A percentile compares a stretch with the other conserved stretches of the same genome.
These are phyloP conservation scores for Drosophila barbarae DNA, from an alignment of 2,888 invertebrate species.

Conservation along the genomic window DNA sequence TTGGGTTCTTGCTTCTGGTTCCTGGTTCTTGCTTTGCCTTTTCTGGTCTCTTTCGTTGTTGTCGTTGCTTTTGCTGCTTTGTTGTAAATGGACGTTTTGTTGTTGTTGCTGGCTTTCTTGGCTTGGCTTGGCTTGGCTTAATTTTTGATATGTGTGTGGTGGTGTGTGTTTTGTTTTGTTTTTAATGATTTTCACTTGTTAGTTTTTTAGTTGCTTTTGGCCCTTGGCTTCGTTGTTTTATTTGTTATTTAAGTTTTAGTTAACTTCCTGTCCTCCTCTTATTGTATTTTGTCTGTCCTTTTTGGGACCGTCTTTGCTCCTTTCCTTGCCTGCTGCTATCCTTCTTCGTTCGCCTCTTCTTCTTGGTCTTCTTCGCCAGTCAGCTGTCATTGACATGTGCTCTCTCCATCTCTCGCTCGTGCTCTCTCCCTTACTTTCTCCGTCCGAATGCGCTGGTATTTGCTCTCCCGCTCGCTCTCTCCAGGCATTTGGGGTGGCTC, in stretches of 20 bases:
- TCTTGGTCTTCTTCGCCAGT: slow-evolving; percentile 51
- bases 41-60: slow-evolving; percentile 18
- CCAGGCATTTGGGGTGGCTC: slow-evolving; percentile 19
- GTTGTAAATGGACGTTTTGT: slow-evolving; percentile 68
- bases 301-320: slow-evolving; percentile 12
- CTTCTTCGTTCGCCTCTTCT: slow-evolving; percentile 9
- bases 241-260: slow-evolving; percentile 11
- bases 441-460: slow-evolving; percentile 22
- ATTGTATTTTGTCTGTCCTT: slow-evolving; percentile 31
- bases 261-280: slow-evolving; percentile 23
- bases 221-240: slow-evolving; percentile 14
- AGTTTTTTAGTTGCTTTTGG: not conserved
- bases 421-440: slow-evolving; percentile 7
- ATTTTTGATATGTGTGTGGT: slow-evolving; percentile 54
- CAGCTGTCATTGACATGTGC: slow-evolving; percentile 66
- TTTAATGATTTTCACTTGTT: slow-evolving; percentile 15
- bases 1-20: not conserved
- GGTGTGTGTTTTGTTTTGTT: slow-evolving; percentile 10
- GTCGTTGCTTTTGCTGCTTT: slow-evolving; percentile 32
- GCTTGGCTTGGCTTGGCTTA: slow-evolving; percentile 26
- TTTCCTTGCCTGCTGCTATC: slow-evolving; percentile 26
- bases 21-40: not conserved
- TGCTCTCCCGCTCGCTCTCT: slow-evolving; percentile 1
- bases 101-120: slow-evolving; percentile 28
- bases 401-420: slow-evolving; percentile 26